Base-by-base conservation (phyloP, 2,888 invertebrate genomes). In the Pelosia muscerda region DNA sequence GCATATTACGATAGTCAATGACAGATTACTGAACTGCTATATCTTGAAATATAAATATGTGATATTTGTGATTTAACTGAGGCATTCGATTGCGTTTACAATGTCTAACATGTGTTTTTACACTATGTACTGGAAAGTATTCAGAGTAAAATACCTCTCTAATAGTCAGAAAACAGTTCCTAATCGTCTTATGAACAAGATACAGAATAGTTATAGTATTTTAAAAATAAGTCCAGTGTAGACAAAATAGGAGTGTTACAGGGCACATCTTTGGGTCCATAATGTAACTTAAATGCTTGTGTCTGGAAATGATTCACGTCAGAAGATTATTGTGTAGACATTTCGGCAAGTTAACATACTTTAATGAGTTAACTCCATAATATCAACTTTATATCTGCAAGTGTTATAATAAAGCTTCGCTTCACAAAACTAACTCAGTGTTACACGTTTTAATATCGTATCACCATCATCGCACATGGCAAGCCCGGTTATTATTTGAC, bases 301-400 rank as follows among this genome's bases (percentile, higher is more conserved):
- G 19, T 57, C n/a, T 31, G 22, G 34, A 22, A 23, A 34, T 23
- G 59, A 38, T 59, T 59, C 59, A 59, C 34, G 34, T 59, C 34
- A 11, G 34, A 38, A 38, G 59, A 25, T 15, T 25, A 3, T 15
- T 38, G 15, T 38, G 3, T 31, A 9, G 49, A 19, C 6, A 49
- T 38, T 0, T 42, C 6, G 42, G 0, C 19, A 49, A n/a, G n/a
- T 2, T n/a, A n/a, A n/a, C n/a, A n/a, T n/a, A n/a, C n/a, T n/a
- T n/a, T n/a, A n/a, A n/a, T 19, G 2, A n/a, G 6, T 8, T 49
- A 49, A 49, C 49, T 42, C 4, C 49, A 9, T 2, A 13, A 2
- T 2, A n/a, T 49, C n/a, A n/a, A n/a, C 15, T 8, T 49, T n/a
- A n/a, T 49, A 49, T 9, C 8, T 3, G 49, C 2, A 49, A 49